Percentiles rank a stretch among this genome's conserved stretches.
phyloP scores from a whole-genome alignment of 2,888 invertebrate genomes.

The Phortica magna region DNA sequence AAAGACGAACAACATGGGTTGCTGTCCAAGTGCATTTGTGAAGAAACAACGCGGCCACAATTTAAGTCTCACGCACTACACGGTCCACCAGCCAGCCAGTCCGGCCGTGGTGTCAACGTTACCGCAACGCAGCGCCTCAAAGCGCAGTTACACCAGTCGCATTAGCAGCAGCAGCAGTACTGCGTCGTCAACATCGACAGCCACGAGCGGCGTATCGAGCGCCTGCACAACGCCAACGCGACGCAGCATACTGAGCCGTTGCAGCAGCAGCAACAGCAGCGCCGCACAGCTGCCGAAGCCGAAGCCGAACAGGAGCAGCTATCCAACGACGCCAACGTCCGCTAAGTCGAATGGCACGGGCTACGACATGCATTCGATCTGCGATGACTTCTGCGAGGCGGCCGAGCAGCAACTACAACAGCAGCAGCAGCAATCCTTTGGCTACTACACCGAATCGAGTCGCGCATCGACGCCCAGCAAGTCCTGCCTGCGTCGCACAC shows the following conservation, averaged over 20 bases:
- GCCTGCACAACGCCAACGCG: conserved; percentile 46
- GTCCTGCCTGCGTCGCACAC: conserved; percentile 36
- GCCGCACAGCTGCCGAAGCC: not conserved
- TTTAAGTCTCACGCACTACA: conserved; percentile 36
- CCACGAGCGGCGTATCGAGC: conserved; percentile 50
- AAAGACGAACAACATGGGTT: conserved; percentile 63
- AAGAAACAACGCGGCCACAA: conserved; percentile 35
- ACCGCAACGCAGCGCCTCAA: conserved; percentile 36
- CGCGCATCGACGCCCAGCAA: conserved; percentile 26
- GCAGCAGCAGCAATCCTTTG: conserved; percentile 43
- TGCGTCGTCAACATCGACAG: not conserved
- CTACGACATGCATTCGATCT: conserved; percentile 56
- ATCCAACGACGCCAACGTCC: conserved; percentile 11
- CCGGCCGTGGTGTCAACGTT: conserved; percentile 23
- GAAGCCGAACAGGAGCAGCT: not conserved
- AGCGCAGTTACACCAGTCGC: conserved; percentile 47
- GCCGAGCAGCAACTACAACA: not conserved
- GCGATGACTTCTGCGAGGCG: conserved; percentile 70
- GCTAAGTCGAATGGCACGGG: conserved; percentile 12
- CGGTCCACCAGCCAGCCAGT: conserved; percentile 42
- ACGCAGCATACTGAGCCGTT: conserved; percentile 57
- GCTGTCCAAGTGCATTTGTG: conserved; percentile 59
- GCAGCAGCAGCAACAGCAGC: conserved; percentile 22
- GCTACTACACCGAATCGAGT: conserved; percentile 55
- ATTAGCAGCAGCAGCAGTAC: conserved; percentile 49